phyloP scores from a whole-genome alignment of 2,113 vertebrate genomes.

The Laticauda laticaudata region DNA sequence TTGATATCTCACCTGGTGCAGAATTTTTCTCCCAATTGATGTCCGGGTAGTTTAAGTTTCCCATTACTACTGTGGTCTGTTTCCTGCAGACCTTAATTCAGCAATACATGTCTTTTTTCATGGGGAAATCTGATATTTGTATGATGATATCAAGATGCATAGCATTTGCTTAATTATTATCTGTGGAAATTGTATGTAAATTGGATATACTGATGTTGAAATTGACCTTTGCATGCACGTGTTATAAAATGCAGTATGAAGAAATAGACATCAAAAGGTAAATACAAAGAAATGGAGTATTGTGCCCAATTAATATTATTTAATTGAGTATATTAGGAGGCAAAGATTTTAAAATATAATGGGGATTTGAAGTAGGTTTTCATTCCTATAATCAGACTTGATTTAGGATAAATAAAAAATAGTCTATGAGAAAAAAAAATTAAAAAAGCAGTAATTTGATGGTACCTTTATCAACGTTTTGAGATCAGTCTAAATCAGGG shows the following conservation, averaged over 20 bases:
- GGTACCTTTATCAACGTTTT: background rate
- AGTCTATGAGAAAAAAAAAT: background rate
- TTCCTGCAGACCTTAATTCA: too few relatives aligned
- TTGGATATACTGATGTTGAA: too few relatives aligned
- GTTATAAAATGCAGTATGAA: background rate
- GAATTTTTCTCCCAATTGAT: background rate
- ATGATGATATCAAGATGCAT: background rate
- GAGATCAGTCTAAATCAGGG: background rate
- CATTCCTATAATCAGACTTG: background rate
- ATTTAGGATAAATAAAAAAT: background rate
- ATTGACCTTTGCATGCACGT: background rate
- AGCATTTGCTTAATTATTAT: background rate
- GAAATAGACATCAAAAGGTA: background rate
- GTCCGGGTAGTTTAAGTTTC: background rate
- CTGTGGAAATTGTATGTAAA: background rate
- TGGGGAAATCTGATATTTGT: too few relatives aligned
- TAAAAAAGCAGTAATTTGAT: background rate
- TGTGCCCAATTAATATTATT: too few relatives aligned
- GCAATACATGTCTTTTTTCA: too few relatives aligned
- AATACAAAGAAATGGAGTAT: background rate
- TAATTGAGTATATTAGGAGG: background rate
- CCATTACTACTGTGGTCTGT: too few relatives aligned
- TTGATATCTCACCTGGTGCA: too few relatives aligned
- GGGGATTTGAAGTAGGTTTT: background rate
- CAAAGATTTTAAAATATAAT: background rate